Base-by-base conservation (phyloP, 2,888 invertebrate species). In the Antheraea yamamai region DNA sequence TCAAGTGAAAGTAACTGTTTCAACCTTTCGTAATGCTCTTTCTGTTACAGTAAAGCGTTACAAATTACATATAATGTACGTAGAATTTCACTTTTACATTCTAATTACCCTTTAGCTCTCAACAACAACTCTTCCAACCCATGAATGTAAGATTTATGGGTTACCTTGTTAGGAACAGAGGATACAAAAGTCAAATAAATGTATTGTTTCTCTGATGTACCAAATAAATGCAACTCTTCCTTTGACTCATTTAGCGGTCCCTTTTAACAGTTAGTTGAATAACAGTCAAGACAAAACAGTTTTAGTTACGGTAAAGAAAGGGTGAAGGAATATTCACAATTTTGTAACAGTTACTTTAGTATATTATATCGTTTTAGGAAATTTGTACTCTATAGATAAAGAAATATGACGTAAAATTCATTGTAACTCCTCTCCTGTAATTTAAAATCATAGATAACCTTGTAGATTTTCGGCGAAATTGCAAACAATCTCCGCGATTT, bases 1-100 rank as follows among this genome's bases (percentile, higher is more conserved):
- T 81, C 77, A 83, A 94, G 94, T 89, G 94, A 94, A 94, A 94
- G 94, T 94, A 84, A 85, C 79, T 80, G 81, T 78, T 77, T 80
- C 80, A 83, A 86, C 85, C 87, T 89, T 88, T 85, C 78, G 80
- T 78, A 80, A 77, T 82, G 78, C 78, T 75, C 58, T 58, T 58
- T 58, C n/a, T 58, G 76, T 68, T 75, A 77, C 85, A 90, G 89
- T 85, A 83, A 81, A 82, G 85, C 93, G 89, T 93, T 81, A 83
- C 93, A 79, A 93, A 92, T 90, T 82, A 75, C 75, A 76, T 68
- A 85, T 79, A 87, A 90, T 88, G 78, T 81, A 84, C 82, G 84
- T 77, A 80, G 81, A 82, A 92, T 94, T 94, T 94, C 94, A 94
- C 94, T 94, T 94, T 94, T 94, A 92, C 91, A 90, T 89, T 88